A percentile compares a stretch with the other conserved stretches of the same genome.
Conservation (phyloP, 2,888 invertebrate genomes). For the Oscheius myriophilus region DNA sequence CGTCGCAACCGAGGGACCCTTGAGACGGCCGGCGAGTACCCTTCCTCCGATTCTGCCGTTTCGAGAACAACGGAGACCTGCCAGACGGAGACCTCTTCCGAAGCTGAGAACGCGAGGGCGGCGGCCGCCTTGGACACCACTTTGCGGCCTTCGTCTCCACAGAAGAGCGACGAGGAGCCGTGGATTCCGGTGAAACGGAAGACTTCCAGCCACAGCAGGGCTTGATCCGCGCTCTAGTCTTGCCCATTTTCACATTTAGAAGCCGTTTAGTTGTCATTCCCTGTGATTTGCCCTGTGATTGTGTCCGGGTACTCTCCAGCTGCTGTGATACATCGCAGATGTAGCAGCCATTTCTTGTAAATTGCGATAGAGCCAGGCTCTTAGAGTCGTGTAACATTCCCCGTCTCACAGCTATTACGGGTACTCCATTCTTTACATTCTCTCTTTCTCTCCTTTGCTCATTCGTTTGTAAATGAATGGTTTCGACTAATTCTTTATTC, state of each 20-base stretch:
- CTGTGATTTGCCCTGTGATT: slow-evolving; percentile 1
- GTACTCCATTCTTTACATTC: background rate
- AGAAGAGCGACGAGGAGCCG: slow-evolving; percentile 9
- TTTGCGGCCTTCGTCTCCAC: background rate
- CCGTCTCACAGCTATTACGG: too few species aligned
- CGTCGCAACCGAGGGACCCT: slow-evolving; percentile 12
- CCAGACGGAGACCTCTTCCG: slow-evolving; percentile 28
- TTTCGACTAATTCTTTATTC: too few species aligned
- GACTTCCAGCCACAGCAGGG: background rate
- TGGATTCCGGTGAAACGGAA: slow-evolving; percentile 20
- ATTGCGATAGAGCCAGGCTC: too few species aligned
- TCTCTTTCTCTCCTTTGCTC: background rate
- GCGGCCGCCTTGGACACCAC: slow-evolving; percentile 2
- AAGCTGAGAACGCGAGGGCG: slow-evolving; percentile 24
- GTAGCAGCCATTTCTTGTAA: too few species aligned
- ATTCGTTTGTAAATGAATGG: background rate
- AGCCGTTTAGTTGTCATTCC: background rate
- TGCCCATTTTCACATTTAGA: background rate
- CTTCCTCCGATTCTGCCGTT: slow-evolving; percentile 26
- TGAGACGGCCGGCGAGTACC: background rate
- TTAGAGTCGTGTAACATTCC: too few species aligned
- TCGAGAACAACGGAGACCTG: slow-evolving; percentile 22
- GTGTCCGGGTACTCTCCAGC: background rate
- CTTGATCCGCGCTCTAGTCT: background rate
- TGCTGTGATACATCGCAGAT: too few species aligned